Evolutionary conservation across 2,888 invertebrate species (phyloP).

Genomic region (Sepioteuthis lessoniana): DNA sequence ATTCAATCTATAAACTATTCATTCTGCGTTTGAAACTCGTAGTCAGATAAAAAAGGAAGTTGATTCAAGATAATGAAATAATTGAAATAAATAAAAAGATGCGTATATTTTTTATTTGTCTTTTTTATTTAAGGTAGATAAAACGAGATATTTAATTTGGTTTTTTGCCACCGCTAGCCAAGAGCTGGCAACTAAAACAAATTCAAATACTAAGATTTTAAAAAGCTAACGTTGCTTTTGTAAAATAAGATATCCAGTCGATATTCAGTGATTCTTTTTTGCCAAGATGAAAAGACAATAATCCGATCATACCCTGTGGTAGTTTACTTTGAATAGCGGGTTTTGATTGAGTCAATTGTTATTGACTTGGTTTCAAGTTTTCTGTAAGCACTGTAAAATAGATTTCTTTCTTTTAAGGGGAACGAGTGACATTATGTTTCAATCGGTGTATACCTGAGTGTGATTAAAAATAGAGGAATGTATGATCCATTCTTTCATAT

Average conservation of each 20-base stretch:
- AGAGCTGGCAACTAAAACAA: not conserved
- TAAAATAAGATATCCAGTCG: not conserved
- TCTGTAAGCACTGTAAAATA: not conserved
- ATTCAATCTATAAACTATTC: too few species aligned
- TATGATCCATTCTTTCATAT: too few species aligned
- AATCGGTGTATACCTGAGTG: not conserved
- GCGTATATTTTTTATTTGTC: not conserved
- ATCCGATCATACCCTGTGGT: not conserved
- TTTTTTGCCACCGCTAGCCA: too few species aligned
- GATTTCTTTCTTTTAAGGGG: too few species aligned
- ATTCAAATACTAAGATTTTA: not conserved
- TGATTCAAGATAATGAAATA: not conserved
- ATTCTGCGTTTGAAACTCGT: not conserved
- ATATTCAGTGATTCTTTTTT: not conserved
- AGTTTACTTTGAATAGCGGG: not conserved
- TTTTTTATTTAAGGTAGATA: not conserved
- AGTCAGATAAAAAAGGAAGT: not conserved
- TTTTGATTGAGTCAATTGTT: not conserved
- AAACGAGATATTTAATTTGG: too few species aligned
- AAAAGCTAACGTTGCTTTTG: not conserved
- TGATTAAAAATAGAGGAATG: not conserved
- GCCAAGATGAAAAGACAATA: not conserved
- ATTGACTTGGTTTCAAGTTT: not conserved
- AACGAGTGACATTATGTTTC: not conserved
- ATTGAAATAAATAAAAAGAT: not conserved